These are phyloP conservation scores for Neomicropteryx cornuta DNA, from an alignment of 1,140 invertebrate genomes.

Conservation along the genomic window DNA sequence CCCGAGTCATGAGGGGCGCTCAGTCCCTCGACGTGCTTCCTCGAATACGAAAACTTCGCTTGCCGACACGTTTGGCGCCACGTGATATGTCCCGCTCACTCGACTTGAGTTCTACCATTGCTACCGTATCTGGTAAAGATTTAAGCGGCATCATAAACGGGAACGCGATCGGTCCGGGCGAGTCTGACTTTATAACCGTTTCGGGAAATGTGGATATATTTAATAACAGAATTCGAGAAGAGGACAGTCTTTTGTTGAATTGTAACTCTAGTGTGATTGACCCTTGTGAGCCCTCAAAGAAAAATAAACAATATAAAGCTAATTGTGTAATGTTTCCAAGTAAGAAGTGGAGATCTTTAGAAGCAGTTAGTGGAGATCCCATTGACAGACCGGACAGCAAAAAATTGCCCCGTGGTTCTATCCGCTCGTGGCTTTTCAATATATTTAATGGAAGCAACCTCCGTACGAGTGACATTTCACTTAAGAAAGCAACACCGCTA, in stretches of 20 bases:
- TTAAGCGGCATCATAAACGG: conserved; percentile 30
- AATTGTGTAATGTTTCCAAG: conserved; percentile 41
- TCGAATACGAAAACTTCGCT: conserved; percentile 15
- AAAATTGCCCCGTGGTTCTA: conserved; percentile 40
- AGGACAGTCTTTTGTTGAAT: conserved; percentile 35
- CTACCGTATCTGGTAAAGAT: conserved; percentile 25
- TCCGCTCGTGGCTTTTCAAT: conserved; percentile 56
- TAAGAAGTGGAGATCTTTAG: conserved; percentile 68
- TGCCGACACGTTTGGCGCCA: conserved; percentile 8
- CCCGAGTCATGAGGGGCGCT: conserved; percentile 20
- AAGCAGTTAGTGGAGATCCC: conserved; percentile 47
- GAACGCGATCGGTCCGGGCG: conserved; percentile 31
- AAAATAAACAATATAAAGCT: conserved; percentile 29
- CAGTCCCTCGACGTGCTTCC: conserved; percentile 30
- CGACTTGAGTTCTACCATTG: conserved; percentile 26
- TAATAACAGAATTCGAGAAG: conserved; percentile 41
- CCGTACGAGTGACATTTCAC: conserved; percentile 48
- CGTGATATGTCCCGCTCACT: conserved; percentile 30
- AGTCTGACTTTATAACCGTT: no score
- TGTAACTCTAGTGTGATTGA: conserved; percentile 34
- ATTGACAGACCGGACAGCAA: conserved; percentile 23
- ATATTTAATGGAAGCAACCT: conserved; percentile 54
- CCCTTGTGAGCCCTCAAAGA: conserved; percentile 25
- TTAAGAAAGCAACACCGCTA: conserved; percentile 43
- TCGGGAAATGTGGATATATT: conserved; percentile 30